Conservation (phyloP, 2,888 invertebrate genomes). For the Epinotia ramella region DNA sequence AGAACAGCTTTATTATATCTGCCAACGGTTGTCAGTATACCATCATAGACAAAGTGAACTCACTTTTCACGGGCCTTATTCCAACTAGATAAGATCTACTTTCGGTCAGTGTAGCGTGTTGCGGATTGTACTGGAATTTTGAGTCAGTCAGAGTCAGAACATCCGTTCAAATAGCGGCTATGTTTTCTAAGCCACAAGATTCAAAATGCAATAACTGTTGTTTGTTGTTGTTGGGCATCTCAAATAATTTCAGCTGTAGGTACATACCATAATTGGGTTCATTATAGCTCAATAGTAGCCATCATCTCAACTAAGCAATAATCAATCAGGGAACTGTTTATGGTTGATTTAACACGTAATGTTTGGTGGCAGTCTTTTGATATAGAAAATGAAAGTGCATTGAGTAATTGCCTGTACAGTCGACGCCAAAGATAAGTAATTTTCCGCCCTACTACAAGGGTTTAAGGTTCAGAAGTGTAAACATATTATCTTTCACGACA, state of each 20-base stretch:
- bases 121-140: background rate
- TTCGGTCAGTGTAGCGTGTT: too few species aligned
- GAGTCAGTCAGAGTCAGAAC: background rate
- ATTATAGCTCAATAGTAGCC: conserved; percentile 15
- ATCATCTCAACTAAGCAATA: conserved; percentile 14
- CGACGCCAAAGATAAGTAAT: too few species aligned
- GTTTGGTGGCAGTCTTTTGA: background rate
- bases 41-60: background rate
- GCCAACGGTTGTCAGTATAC: conserved; percentile 19
- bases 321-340: conserved; percentile 1
- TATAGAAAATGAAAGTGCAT: background rate
- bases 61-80: too few species aligned
- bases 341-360: conserved; percentile 20
- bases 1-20: conserved; percentile 9
- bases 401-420: background rate
- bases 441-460: too few species aligned
- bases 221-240: background rate
- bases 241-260: background rate
- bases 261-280: background rate
- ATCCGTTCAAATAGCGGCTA: background rate
- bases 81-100: too few species aligned
- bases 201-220: background rate
- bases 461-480: too few species aligned
- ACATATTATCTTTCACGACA: too few species aligned
- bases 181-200: background rate